Evolutionary conservation across 92 coral and sea anemone genomes (phyloP), one percentile per base, ranked within the genome.

Genomic region (Hydrozoanthus gracilis): DNA sequence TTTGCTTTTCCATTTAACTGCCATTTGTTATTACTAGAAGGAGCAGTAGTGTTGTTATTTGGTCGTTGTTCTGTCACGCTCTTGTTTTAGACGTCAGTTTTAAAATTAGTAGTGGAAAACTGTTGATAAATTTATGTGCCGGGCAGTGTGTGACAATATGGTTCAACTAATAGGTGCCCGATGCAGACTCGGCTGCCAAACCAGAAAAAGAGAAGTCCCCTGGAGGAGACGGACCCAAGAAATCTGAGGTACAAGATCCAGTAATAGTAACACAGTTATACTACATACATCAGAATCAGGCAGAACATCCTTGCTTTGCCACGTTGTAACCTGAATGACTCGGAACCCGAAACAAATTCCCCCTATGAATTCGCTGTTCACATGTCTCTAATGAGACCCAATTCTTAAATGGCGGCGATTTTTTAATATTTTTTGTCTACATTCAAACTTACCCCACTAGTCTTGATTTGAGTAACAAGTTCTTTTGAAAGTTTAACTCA

Each of bases 151-250:
- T 9, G 16, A 12, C 7, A 46, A 45, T 4, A 44, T 11, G 4
- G 17, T 49, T 54, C 56, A 48, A 45, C 11, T 51, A 44, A 8
- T 51, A 80, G 85, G 74, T 12, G 9, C 13, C 61, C 20, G 62
- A 48, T 16, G 17, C 56, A 15, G 58, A 11, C 61, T n/a, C n/a
- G 4, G 15, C 82, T 6, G 3, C 82, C 27, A 77, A 55, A 44
- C 11, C 71, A 65, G 85, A 80, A 64, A 64, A 64, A 44, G 39
- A 61, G 13, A 12, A 8, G 56, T 7, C 71, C 20, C 85, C 60
- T 5, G 46, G 18, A 45, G 51, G 44, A 64, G 85, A n/a, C 7
- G 61, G 48, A 4, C 70, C 85, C 44, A 80, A 80, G 72, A 80
- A 65, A 47, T 9, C 73, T 4, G 73, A 80, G 85, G 85, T 80